These are phyloP conservation scores for Bombyx mandarina DNA, from an alignment of 1,140 invertebrate species.

Conservation along the genomic window DNA sequence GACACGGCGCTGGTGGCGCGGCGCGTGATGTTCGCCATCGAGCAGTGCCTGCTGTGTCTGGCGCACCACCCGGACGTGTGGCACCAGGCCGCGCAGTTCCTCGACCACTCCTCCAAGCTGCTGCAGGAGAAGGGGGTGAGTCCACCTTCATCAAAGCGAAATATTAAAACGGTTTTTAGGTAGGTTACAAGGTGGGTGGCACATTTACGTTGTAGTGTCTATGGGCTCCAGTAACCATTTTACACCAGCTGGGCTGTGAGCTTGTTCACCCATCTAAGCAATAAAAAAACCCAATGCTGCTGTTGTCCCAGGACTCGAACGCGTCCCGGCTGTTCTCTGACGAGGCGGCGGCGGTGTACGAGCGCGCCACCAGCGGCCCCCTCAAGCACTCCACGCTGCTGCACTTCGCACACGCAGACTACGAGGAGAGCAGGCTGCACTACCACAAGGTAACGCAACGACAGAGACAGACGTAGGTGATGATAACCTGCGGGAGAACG, in stretches of 20 bases:
- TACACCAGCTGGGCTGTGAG: too few species aligned
- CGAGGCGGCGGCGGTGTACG: constrained; percentile 94
- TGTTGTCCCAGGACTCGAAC: constrained; percentile 82
- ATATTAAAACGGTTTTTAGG: too few species aligned
- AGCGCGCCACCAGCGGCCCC: constrained; percentile 89
- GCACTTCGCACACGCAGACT: constrained; percentile 99
- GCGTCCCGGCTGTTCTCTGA: constrained; percentile 93
- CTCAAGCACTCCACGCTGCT: constrained; percentile 93
- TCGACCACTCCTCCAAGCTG: constrained; percentile 94
- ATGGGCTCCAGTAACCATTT: too few species aligned
- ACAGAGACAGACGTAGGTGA: background rate
- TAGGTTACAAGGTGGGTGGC: too few species aligned
- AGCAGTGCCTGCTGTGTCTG: constrained; percentile 96
- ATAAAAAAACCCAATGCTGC: too few species aligned
- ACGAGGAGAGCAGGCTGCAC: constrained; percentile 96
- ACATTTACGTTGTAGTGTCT: too few species aligned
- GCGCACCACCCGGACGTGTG: constrained; percentile 99
- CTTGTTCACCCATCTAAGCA: too few species aligned
- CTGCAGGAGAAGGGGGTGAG: constrained; percentile 93
- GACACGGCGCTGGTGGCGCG: constrained; percentile 94
- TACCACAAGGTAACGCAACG: constrained; percentile 83
- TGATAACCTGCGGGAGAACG: too few species aligned
- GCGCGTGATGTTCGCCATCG: constrained; percentile 98
- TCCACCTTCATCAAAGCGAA: background rate
- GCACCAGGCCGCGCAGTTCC: constrained; percentile 97